Evolutionary conservation across 2,888 invertebrate species (phyloP).

Genomic region (Cantharis flavilabris): DNA sequence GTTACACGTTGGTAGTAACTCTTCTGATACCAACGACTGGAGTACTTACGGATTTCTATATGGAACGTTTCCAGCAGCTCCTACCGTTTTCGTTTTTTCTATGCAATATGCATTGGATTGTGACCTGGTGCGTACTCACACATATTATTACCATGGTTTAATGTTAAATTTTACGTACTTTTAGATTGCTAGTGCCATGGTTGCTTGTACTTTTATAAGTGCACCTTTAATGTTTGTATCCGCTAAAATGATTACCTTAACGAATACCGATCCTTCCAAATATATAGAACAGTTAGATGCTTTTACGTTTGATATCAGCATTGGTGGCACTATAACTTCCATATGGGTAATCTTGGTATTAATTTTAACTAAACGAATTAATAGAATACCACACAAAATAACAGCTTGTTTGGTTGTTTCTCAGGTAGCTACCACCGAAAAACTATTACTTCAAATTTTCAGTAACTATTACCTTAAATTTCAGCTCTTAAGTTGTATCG

Average conservation of each 20-base stretch:
- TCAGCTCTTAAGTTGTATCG: conserved; percentile 69
- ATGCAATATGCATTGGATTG: conserved; percentile 84
- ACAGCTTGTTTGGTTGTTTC: conserved; percentile 78
- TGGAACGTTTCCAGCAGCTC: conserved; percentile 94
- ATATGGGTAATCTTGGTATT: conserved; percentile 80
- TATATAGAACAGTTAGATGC: conserved; percentile 76
- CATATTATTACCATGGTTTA: not conserved
- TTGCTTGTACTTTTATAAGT: conserved; percentile 91
- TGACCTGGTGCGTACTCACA: conserved; percentile 70
- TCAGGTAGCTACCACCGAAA: conserved; percentile 65
- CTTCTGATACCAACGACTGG: conserved; percentile 77
- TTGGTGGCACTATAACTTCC: conserved; percentile 75
- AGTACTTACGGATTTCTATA: conserved; percentile 94
- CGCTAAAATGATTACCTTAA: conserved; percentile 86
- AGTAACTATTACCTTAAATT: conserved; percentile 17
- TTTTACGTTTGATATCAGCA: conserved; percentile 84
- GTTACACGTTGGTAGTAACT: conserved; percentile 69
- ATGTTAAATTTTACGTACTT: conserved; percentile 32
- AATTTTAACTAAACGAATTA: conserved; percentile 73
- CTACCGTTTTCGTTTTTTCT: conserved; percentile 94
- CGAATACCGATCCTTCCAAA: conserved; percentile 69
- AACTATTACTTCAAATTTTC: not conserved
- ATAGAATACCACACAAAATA: conserved; percentile 79
- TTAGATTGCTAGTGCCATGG: conserved; percentile 91
- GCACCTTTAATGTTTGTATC: conserved; percentile 95